phyloP scores from a whole-genome alignment of 2,797 vertebrate species.

The Hylomyscus alleni region DNA sequence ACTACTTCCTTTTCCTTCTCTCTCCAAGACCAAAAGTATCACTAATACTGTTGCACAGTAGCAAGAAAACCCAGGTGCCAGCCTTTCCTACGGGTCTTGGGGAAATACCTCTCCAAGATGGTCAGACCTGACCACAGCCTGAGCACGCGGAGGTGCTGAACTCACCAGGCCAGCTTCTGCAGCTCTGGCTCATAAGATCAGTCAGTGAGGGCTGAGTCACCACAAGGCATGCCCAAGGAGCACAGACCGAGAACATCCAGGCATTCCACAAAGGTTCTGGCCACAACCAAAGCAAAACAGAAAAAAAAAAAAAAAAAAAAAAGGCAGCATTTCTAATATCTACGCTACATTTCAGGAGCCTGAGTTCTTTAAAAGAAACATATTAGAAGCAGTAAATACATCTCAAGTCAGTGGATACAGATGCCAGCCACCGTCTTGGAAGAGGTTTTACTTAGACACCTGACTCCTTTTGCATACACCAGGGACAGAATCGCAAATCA shows the following conservation, averaged over 20 bases:
- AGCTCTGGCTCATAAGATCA: neutral
- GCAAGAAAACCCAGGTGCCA: neutral
- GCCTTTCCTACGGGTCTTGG: neutral
- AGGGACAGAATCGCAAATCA: conserved; percentile 7
- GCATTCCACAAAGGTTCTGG: conserved; percentile 33
- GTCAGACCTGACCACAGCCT: neutral
- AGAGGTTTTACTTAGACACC: conserved; percentile 56
- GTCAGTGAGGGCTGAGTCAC: conserved; percentile 27
- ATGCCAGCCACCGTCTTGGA: conserved; percentile 12
- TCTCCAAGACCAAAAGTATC: neutral
- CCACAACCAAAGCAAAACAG: conserved; percentile 25
- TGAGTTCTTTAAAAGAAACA: neutral
- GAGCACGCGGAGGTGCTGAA: conserved; percentile 41
- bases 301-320: neutral
- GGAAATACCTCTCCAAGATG: conserved; percentile 49
- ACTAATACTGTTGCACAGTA: neutral
- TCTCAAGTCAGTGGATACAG: conserved; percentile 24
- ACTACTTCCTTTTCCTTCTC: neutral
- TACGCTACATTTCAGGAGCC: neutral
- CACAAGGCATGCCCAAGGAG: neutral
- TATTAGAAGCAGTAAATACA: neutral
- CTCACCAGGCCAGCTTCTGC: neutral
- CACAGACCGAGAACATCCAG: neutral
- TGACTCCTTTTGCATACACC: neutral
- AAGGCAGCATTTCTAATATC: neutral